Evolutionary conservation across 1,140 invertebrate genomes (phyloP).

Genomic region (Papilio glaucus): DNA sequence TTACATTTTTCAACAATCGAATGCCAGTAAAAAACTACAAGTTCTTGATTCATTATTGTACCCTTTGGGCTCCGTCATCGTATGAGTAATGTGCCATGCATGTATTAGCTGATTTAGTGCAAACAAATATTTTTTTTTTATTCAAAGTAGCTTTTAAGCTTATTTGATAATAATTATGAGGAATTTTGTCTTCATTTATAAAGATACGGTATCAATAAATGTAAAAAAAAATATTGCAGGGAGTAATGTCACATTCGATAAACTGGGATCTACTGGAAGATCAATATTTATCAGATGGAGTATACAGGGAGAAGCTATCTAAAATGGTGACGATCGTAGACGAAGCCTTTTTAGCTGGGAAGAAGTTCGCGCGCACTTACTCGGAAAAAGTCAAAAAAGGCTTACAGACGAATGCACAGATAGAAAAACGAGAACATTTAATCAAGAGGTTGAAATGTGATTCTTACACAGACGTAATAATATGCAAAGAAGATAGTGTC

Average conservation of each 20-base stretch:
- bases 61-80: no score
- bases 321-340: slow-evolving; percentile 91
- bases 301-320: slow-evolving; percentile 91
- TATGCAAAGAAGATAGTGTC: slow-evolving; percentile 60
- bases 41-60: no score
- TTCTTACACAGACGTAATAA: slow-evolving; percentile 59
- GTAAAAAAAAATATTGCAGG: slow-evolving; percentile 83
- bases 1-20: no score
- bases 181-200: neutral
- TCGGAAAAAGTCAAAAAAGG: slow-evolving; percentile 65
- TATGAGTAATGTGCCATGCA: no score
- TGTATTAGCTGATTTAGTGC: no score
- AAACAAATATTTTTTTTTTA: no score
- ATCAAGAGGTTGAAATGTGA: slow-evolving; percentile 45
- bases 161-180: no score
- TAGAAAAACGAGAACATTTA: slow-evolving; percentile 37
- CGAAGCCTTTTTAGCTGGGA: slow-evolving; percentile 90
- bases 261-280: slow-evolving; percentile 96
- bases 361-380: slow-evolving; percentile 91
- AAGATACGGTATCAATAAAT: neutral
- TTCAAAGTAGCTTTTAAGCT: no score
- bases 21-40: no score
- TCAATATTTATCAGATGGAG: slow-evolving; percentile 94
- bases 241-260: slow-evolving; percentile 97
- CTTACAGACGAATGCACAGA: slow-evolving; percentile 36